Evolutionary conservation across 2,113 vertebrate species (phyloP).

Genomic region (Lampris incognitus): DNA sequence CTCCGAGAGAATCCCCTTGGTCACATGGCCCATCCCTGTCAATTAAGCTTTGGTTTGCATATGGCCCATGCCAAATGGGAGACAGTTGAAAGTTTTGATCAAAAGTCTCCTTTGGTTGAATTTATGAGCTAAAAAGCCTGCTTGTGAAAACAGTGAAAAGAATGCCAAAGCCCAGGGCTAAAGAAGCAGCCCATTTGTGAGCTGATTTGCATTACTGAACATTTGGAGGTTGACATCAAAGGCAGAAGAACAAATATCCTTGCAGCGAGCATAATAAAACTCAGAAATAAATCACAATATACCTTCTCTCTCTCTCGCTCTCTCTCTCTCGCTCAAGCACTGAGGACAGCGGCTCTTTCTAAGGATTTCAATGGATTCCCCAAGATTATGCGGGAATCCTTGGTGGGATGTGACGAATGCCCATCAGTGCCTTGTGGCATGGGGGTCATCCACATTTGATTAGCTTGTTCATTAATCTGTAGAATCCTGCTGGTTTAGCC

Average conservation of each 20-base stretch:
- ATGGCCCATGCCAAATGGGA: neutral
- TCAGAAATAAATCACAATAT: constrained; percentile 16
- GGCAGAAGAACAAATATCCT: constrained; percentile 33
- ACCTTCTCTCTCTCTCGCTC: neutral
- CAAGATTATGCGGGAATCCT: constrained; percentile 50
- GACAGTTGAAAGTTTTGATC: constrained; percentile 22
- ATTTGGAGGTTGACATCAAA: constrained; percentile 47
- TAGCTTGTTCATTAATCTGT: constrained; percentile 63
- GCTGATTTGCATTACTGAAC: constrained; percentile 38
- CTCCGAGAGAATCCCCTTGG: neutral
- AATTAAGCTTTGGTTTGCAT: constrained; percentile 7
- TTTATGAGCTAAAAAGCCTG: constrained; percentile 11
- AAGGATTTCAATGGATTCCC: constrained; percentile 42
- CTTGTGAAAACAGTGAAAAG: constrained; percentile 29
- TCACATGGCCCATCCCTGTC: neutral
- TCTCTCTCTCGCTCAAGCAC: constrained; percentile 19
- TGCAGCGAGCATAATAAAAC: neutral
- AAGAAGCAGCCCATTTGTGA: constrained; percentile 25
- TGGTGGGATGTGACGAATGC: constrained; percentile 40
- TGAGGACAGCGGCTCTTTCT: constrained; percentile 34
- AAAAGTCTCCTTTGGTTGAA: constrained; percentile 22
- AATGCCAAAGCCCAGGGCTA: constrained; percentile 33
- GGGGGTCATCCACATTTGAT: constrained; percentile 33
- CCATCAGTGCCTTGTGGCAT: constrained; percentile 44
- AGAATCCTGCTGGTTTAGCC: constrained; percentile 45